These are phyloP conservation scores for Leucoraja erinaceus DNA, from an alignment of 2,113 vertebrate genomes.

Conservation along the genomic window DNA sequence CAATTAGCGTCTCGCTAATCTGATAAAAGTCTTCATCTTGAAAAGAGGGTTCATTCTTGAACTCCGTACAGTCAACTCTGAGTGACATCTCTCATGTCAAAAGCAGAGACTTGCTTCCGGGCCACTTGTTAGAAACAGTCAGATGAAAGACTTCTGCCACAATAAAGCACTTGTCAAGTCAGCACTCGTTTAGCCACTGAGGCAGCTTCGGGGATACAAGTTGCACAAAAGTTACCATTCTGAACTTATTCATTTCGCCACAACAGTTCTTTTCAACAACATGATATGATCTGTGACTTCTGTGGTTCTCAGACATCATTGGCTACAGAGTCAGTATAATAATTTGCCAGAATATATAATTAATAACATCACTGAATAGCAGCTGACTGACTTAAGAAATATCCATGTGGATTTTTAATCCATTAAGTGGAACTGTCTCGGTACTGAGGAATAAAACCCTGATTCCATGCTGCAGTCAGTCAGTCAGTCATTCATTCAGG, in stretches of 20 bases:
- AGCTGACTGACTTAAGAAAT: neutral
- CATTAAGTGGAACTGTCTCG: neutral
- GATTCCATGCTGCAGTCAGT: neutral
- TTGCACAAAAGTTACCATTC: constrained; percentile 18
- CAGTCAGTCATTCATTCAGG: neutral
- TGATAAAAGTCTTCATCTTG: neutral
- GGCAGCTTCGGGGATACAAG: neutral
- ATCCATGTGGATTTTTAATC: neutral
- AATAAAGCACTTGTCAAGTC: constrained; percentile 30
- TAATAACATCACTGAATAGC: neutral
- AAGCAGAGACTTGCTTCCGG: neutral
- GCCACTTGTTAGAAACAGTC: constrained; percentile 3
- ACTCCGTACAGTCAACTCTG: neutral
- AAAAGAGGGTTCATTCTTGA: neutral
- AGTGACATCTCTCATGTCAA: constrained; percentile 15
- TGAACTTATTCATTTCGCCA: neutral
- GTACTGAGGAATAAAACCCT: neutral
- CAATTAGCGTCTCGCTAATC: neutral
- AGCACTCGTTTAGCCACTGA: neutral
- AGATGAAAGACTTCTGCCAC: constrained; percentile 32
- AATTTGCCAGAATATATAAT: neutral
- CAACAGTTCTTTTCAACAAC: constrained; percentile 20
- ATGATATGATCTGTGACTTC: constrained; percentile 9
- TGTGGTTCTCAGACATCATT: neutral
- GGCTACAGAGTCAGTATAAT: neutral